Conservation (phyloP, 2,113 vertebrate species). For the Girardinichthys multiradiatus region DNA sequence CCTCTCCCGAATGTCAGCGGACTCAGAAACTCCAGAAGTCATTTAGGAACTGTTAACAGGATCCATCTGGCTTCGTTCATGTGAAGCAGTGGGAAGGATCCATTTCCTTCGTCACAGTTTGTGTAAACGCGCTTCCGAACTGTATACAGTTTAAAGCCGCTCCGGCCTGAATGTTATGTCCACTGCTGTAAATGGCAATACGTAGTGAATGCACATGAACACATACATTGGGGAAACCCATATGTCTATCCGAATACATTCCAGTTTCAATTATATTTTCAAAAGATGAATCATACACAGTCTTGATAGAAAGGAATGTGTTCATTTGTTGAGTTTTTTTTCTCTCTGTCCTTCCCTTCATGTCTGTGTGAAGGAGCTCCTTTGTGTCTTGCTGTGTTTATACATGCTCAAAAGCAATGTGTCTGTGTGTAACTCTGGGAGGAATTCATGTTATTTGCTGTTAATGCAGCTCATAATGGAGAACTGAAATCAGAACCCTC, state of each 20-base stretch:
- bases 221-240: slow-evolving; percentile 17
- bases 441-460: slow-evolving; percentile 91
- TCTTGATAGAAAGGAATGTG: slow-evolving; percentile 10
- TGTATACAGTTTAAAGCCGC: slow-evolving; percentile 59
- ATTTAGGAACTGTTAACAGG: slow-evolving; percentile 71
- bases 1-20: slow-evolving; percentile 61
- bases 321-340: slow-evolving; percentile 4
- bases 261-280: slow-evolving; percentile 32
- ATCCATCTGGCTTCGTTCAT: slow-evolving; percentile 70
- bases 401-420: slow-evolving; percentile 23
- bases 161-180: slow-evolving; percentile 36
- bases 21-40: slow-evolving; percentile 66
- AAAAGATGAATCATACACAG: slow-evolving; percentile 9
- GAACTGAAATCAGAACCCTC: slow-evolving; percentile 86
- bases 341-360: neutral
- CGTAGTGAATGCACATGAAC: slow-evolving; percentile 1
- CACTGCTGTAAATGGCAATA: slow-evolving; percentile 38
- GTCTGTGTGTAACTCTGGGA: slow-evolving; percentile 61
- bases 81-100: slow-evolving; percentile 70
- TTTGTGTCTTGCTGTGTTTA: slow-evolving; percentile 53
- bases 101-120: slow-evolving; percentile 73
- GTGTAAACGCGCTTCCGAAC: slow-evolving; percentile 70
- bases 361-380: slow-evolving; percentile 42
- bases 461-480: slow-evolving; percentile 89
- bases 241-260: slow-evolving; percentile 30